phyloP scores from a whole-genome alignment of 2,113 vertebrate genomes.

The Malurus melanocephalus region DNA sequence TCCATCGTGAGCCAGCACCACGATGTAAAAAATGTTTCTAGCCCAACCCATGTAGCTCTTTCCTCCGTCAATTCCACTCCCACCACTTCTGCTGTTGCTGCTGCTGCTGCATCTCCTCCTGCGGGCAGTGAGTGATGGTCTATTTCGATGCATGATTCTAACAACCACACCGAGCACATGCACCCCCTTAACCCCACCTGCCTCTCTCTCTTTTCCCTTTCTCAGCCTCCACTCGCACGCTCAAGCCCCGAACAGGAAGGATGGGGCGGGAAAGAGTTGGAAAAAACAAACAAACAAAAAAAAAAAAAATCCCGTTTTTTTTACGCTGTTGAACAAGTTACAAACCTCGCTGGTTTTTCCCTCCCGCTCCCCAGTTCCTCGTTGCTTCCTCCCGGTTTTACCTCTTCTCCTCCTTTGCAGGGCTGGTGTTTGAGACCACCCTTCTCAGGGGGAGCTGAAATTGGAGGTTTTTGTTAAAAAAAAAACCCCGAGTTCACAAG shows the following conservation, averaged over 20 bases:
- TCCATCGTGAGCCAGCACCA: constrained; percentile 96
- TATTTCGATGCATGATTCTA: constrained; percentile 84
- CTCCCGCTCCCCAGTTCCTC: not conserved
- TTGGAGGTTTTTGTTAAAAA: not conserved
- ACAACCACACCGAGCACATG: constrained; percentile 71
- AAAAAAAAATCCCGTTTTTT: not conserved
- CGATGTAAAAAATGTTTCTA: constrained; percentile 97
- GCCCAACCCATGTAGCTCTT: constrained; percentile 93
- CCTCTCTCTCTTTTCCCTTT: constrained; percentile 59
- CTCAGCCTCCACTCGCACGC: constrained; percentile 42
- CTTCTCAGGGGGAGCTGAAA: not conserved
- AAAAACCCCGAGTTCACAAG: not conserved
- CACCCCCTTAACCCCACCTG: constrained; percentile 66
- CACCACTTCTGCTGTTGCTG: constrained; percentile 88
- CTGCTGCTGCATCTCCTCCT: constrained; percentile 87
- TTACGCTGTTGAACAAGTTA: constrained; percentile 16
- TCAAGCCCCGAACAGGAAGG: constrained; percentile 28
- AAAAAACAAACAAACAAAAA: not conserved
- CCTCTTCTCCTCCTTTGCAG: constrained; percentile 57
- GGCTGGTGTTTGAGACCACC: not conserved
- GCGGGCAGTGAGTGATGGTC: constrained; percentile 96
- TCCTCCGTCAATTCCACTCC: constrained; percentile 88
- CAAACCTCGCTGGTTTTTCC: not conserved
- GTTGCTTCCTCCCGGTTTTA: constrained; percentile 28
- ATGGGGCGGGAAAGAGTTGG: not conserved